These are phyloP conservation scores for Paralichthys olivaceus DNA, from an alignment of 2,113 vertebrate genomes.

Conservation along the genomic window DNA sequence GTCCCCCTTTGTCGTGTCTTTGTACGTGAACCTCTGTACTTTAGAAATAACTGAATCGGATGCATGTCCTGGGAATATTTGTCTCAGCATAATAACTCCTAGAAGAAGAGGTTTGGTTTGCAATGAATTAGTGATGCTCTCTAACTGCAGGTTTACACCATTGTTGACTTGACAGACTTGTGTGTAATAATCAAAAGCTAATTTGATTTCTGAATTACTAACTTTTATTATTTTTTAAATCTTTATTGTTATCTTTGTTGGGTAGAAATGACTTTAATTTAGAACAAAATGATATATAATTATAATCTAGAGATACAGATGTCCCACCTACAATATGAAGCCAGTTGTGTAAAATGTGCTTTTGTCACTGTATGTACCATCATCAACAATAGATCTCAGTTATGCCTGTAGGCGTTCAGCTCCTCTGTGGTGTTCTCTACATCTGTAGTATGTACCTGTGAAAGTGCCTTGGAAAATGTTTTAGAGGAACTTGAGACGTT, in stretches of 20 bases:
- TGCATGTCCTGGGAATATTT: constrained; percentile 47
- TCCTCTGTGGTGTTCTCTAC: constrained; percentile 87
- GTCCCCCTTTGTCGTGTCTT: constrained; percentile 11
- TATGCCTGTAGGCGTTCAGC: constrained; percentile 86
- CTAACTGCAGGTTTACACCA: constrained; percentile 66
- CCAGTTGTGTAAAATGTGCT: constrained; percentile 57
- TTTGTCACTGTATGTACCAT: constrained; percentile 62
- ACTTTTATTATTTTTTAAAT: constrained; percentile 71
- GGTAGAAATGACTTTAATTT: constrained; percentile 53
- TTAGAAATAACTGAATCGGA: constrained; percentile 39
- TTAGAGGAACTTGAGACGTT: constrained; percentile 90
- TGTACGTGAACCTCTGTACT: constrained; percentile 20
- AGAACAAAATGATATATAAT: constrained; percentile 46
- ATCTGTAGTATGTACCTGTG: constrained; percentile 95
- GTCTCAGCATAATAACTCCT: constrained; percentile 22
- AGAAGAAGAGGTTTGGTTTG: constrained; percentile 41
- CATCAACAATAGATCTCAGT: constrained; percentile 84
- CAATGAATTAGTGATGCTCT: constrained; percentile 45
- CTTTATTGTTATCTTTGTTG: constrained; percentile 33
- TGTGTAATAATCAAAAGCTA: constrained; percentile 63
- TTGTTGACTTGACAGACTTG: constrained; percentile 60
- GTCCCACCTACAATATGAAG: constrained; percentile 42
- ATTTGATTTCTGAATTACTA: constrained; percentile 62
- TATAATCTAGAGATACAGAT: constrained; percentile 37
- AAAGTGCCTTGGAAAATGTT: constrained; percentile 98